These are phyloP conservation scores for Myripristis jacobus DNA, from an alignment of 2,797 vertebrate species.

Conservation along the genomic window DNA sequence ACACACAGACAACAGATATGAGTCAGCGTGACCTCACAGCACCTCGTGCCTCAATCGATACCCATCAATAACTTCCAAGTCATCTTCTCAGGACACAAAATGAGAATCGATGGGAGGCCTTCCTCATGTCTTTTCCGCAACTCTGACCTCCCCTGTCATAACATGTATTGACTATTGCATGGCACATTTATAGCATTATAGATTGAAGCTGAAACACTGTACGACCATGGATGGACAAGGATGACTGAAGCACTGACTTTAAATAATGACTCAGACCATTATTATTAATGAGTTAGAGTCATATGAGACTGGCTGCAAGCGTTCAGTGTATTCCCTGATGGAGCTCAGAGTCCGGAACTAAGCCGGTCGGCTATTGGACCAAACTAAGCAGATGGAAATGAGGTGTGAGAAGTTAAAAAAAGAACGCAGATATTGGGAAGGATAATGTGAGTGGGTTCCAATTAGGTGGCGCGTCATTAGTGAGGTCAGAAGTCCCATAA, in stretches of 20 bases:
- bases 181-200: constrained; percentile 18
- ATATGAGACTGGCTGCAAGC: neutral
- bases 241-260: constrained; percentile 11
- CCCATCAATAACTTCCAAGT: constrained; percentile 21
- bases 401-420: neutral
- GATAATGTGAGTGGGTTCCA: neutral
- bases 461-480: neutral
- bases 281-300: too few species aligned
- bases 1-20: constrained; percentile 6
- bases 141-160: neutral
- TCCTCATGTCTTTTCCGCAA: neutral
- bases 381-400: neutral
- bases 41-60: constrained; percentile 22
- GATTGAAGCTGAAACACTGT: neutral
- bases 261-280: constrained; percentile 32
- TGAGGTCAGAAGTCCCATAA: constrained; percentile 31
- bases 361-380: neutral
- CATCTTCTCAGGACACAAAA: constrained; percentile 7
- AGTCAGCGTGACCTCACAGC: constrained; percentile 33
- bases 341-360: neutral
- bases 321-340: constrained; percentile 12
- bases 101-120: constrained; percentile 6
- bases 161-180: constrained; percentile 17
- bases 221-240: neutral
- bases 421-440: neutral